Evolutionary conservation across 2,888 invertebrate genomes (phyloP), one percentile per base, ranked within the genome.

Genomic region (Calephelis perditalis): DNA sequence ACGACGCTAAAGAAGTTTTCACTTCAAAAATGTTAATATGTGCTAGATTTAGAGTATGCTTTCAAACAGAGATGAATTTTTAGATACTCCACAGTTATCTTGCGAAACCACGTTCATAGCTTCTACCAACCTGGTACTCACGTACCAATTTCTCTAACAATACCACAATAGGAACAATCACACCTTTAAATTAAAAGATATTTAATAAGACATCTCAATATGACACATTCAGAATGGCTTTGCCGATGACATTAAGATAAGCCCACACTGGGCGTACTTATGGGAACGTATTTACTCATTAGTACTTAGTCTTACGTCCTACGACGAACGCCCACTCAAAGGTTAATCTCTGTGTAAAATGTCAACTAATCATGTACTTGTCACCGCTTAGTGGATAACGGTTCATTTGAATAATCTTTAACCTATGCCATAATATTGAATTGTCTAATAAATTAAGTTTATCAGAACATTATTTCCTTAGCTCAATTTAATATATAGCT

Each of bases 301-400:
- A 59, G 59, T 44, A 44, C 46, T 55, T 15, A 45, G 55, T 62
- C 62, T 46, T 59, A 57, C 60, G 59, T 57, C 57, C 59, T 49
- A 57, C 64, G 60, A 56, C 62, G 55, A 54, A 68, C 63, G 63
- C 67, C 61, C 59, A 63, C 62, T 59, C 40, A 57, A 54, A 63
- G 64, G 66, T 68, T 69, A 68, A 68, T 70, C 68, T 66, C 62
- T 65, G 63, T 61, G 66, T 65, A 67, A 65, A 67, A 66, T 66
- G 70, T 69, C 67, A 67, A 63, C 65, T 57, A 65, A 65, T 71
- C 70, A 65, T 64, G 68, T 65, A 65, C 62, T 60, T 66, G 68
- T 68, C 70, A 60, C 65, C 65, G 63, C 64, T 68, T 65, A 63
- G 63, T 40, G 62, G 63, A 67, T 69, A 69, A 64, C 67, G 63